Evolutionary conservation across 2,113 vertebrate species (phyloP).

Genomic region (Lutjanus erythropterus): DNA sequence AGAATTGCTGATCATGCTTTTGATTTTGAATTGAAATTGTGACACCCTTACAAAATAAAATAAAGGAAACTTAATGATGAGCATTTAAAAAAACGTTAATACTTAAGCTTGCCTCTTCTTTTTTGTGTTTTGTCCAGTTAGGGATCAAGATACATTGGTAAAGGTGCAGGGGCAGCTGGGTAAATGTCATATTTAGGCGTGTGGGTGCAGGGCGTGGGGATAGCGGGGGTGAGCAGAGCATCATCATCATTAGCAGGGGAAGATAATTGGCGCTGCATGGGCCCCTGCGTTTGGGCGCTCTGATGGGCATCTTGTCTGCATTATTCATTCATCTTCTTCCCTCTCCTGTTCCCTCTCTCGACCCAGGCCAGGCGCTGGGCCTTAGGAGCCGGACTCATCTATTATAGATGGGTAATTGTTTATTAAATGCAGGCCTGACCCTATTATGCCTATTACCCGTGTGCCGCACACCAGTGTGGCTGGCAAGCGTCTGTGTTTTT

Average conservation of each 20-base stretch:
- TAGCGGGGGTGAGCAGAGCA: constrained; percentile 15
- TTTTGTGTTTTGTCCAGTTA: not conserved
- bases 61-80: constrained; percentile 10
- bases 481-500: constrained; percentile 65
- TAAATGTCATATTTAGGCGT: constrained; percentile 65
- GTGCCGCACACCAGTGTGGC: constrained; percentile 59
- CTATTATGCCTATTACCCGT: constrained; percentile 85
- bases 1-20: too few relatives aligned
- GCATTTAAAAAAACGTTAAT: not conserved
- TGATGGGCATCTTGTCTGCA: constrained; percentile 82
- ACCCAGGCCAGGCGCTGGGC: constrained; percentile 76
- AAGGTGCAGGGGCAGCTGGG: constrained; percentile 40
- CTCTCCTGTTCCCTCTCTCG: constrained; percentile 48
- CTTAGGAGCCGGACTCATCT: constrained; percentile 83
- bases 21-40: too few relatives aligned
- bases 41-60: constrained; percentile 31
- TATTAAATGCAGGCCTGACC: constrained; percentile 89
- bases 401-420: constrained; percentile 90
- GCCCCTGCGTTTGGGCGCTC: constrained; percentile 75
- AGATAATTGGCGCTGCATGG: constrained; percentile 82
- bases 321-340: constrained; percentile 83
- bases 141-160: not conserved
- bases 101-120: not conserved
- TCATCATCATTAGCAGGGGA: constrained; percentile 80
- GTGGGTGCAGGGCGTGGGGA: constrained; percentile 2